phyloP scores from a whole-genome alignment of 2,888 invertebrate species.

The Limenitis camilla region DNA sequence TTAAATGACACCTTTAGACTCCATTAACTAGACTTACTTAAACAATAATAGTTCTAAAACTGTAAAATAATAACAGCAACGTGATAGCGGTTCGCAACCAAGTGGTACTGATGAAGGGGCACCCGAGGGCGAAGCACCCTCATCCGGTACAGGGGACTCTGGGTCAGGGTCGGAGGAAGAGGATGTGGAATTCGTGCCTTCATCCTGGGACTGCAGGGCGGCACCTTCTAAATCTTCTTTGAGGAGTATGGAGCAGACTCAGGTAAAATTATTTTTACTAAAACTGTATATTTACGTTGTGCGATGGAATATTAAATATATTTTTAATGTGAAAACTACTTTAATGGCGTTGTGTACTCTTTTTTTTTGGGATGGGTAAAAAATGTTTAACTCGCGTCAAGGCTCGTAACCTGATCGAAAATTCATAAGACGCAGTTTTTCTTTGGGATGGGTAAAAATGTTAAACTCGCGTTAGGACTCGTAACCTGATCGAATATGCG shows the following conservation, averaged over 20 bases:
- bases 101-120: constrained; percentile 23
- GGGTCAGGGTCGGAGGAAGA: constrained; percentile 74
- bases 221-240: constrained; percentile 84
- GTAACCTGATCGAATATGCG: no score
- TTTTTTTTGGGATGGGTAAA: no score
- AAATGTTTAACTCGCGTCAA: no score
- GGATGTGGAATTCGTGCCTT: constrained; percentile 84
- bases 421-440: no score
- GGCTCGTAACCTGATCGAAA: no score
- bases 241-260: constrained; percentile 51
- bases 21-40: no score
- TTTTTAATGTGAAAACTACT: no score
- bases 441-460: no score
- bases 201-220: constrained; percentile 86
- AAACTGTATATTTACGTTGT: not conserved
- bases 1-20: no score
- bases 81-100: constrained; percentile 35
- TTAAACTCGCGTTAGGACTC: no score
- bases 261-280: constrained; percentile 29
- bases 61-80: constrained; percentile 36
- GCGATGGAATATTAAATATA: no score
- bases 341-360: no score
- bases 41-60: not conserved
- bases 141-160: constrained; percentile 35
- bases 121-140: constrained; percentile 22